Conservation (phyloP, 2,113 vertebrate species). For the Benitochromis conjunctus region DNA sequence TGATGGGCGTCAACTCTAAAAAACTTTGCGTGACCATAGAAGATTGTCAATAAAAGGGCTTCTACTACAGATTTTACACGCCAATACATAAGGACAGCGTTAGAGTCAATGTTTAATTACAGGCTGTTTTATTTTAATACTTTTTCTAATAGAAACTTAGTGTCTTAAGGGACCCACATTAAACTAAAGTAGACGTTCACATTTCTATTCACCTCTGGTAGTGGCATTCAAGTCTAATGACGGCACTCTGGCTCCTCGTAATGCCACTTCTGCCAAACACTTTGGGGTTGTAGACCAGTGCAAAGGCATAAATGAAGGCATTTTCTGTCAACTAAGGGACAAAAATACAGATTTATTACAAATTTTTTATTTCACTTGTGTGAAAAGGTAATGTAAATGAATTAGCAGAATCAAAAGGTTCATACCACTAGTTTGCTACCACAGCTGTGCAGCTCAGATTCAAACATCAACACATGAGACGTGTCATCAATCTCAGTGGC, state of each 20-base stretch:
- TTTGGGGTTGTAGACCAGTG: constrained; percentile 35
- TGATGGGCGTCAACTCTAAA: accelerated
- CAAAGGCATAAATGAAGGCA: constrained; percentile 34
- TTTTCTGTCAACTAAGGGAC: constrained; percentile 5
- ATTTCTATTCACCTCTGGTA: neutral
- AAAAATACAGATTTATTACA: neutral
- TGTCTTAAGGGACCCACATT: neutral
- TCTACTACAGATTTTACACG: accelerated
- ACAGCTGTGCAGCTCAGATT: constrained; percentile 42
- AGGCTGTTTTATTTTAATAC: neutral
- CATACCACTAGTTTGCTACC: constrained; percentile 34
- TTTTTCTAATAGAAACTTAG: neutral
- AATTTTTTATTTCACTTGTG: accelerated
- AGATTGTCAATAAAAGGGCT: neutral
- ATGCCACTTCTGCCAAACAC: neutral
- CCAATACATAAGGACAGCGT: accelerated
- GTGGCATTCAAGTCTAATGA: constrained; percentile 43
- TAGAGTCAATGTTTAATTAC: neutral
- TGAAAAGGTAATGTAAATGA: too few relatives aligned
- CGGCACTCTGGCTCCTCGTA: neutral
- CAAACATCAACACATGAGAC: constrained; percentile 29
- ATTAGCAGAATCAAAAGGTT: neutral
- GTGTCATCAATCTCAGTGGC: neutral
- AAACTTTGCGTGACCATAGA: neutral
- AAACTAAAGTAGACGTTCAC: neutral